A percentile compares a stretch with the other conserved stretches of the same genome.
Conservation (phyloP, 1,140 invertebrate genomes). For the silkworm (Bombyx mori) region DNA sequence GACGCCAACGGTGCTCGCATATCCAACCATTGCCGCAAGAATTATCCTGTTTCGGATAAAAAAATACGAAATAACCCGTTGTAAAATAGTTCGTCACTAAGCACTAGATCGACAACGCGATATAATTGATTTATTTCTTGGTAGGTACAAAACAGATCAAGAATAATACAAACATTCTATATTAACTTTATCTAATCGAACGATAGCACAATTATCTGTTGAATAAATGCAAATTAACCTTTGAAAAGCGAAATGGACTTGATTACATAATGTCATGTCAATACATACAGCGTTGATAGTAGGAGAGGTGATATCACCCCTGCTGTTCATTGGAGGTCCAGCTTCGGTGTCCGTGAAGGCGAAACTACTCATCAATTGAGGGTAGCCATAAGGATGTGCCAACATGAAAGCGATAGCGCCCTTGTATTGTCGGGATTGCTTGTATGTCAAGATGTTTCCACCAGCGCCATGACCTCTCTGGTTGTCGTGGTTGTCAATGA, state of each 20-base stretch:
- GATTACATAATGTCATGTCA: background rate
- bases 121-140: no score
- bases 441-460: slow-evolving; percentile 74
- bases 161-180: no score
- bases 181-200: no score
- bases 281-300: slow-evolving; percentile 72
- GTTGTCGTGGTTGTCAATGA: slow-evolving; percentile 78
- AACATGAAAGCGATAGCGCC: slow-evolving; percentile 86
- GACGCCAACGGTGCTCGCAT: slow-evolving; percentile 90
- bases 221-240: no score
- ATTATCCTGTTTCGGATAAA: slow-evolving; percentile 59
- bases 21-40: slow-evolving; percentile 87
- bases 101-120: no score
- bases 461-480: slow-evolving; percentile 74
- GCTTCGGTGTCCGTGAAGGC: slow-evolving; percentile 70
- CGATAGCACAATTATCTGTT: no score
- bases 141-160: no score
- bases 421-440: slow-evolving; percentile 74
- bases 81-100: no score
- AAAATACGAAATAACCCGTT: no score
- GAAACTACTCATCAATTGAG: slow-evolving; percentile 86
- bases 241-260: no score
- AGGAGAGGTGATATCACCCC: slow-evolving; percentile 77
- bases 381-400: slow-evolving; percentile 84
- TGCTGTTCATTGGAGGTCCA: slow-evolving; percentile 75